Evolutionary conservation across 2,797 vertebrate genomes (phyloP), one percentile per base, ranked within the genome.

Genomic region (Clarias fuscus): DNA sequence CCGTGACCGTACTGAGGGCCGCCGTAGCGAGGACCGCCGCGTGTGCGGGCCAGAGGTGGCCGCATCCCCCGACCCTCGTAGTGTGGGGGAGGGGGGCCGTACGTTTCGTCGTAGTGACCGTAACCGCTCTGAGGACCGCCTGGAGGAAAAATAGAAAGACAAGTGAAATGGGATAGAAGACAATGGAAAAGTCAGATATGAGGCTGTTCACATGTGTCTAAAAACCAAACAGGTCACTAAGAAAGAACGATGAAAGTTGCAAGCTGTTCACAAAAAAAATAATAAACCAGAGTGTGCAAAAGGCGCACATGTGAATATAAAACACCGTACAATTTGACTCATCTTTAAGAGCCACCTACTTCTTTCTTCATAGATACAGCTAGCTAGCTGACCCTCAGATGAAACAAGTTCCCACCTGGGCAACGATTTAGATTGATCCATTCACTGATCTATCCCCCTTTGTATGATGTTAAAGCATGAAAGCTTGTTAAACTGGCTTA

Each of bases 11-110:
- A 98, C 59, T 97, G 96, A 8, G 95, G 94, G 7, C 95, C 94
- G 13, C 96, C 95, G 0, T 97, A 98, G 22, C 97, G 97, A 81
- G 95, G 95, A 84, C 95, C 95, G 1, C 97, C 93, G 0, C 96
- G 96, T 67, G 96, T 96, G 3, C 96, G 97, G 20, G 96, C 96
- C 88, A 97, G 95, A 0, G 96, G 96, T 1, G 97, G 96, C 3
- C 96, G 97, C 96, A 98, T 96, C 71, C 97, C 95, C 37, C 97
- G 96, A 22, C 96, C 95, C 92, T 99, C 97, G 0, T 98, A 98
- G 84, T 98, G 97, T 30, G 94, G 93, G 59, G 96, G 96, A 67
- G 95, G 95, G 96, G 78, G 97, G 0, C 97, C 97, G 0, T 98
- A 98, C 85, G 93, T 95, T 90, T 98, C 97, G 0, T 99, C 97